Percentiles rank a stretch among this genome's conserved stretches.
Evolutionary conservation across 2,888 invertebrate genomes (phyloP).

Genomic region (Auanema freiburgensis): DNA sequence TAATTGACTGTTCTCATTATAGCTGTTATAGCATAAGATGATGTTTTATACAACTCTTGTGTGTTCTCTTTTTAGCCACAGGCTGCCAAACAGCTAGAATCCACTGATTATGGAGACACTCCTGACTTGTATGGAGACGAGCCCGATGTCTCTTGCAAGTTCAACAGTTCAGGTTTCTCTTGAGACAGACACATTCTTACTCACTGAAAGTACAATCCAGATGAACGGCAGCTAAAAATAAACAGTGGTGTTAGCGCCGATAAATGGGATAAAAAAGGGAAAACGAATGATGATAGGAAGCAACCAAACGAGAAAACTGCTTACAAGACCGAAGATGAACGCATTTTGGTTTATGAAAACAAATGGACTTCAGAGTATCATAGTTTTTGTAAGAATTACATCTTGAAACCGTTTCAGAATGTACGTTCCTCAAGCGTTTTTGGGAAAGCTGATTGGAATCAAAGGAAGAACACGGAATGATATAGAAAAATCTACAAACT

Average conservation of each 20-base stretch:
- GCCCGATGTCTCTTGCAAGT: too few relatives aligned
- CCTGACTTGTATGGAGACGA: slow-evolving; percentile 32
- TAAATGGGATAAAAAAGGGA: not conserved
- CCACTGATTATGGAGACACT: slow-evolving; percentile 22
- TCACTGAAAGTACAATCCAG: not conserved
- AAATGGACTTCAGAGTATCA: slow-evolving; percentile 24
- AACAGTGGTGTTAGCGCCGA: not conserved
- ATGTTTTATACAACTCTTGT: not conserved
- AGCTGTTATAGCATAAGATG: not conserved
- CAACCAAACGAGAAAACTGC: not conserved
- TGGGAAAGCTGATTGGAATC: slow-evolving; percentile 13
- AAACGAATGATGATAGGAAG: not conserved
- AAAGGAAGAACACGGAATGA: slow-evolving; percentile 3
- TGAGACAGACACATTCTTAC: too few relatives aligned
- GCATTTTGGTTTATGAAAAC: slow-evolving; percentile 16
- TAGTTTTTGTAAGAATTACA: not conserved
- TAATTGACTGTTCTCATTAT: not conserved
- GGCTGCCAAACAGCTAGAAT: not conserved
- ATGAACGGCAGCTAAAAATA: not conserved
- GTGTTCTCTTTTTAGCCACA: too few relatives aligned
- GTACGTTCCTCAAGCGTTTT: slow-evolving; percentile 7
- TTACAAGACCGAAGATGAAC: slow-evolving; percentile 19
- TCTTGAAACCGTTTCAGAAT: slow-evolving; percentile 1
- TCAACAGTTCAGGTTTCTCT: too few relatives aligned
- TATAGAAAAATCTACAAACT: slow-evolving; percentile 33